These are phyloP conservation scores for Xanthorhoe designata DNA, from an alignment of 2,888 invertebrate species.

Conservation along the genomic window DNA sequence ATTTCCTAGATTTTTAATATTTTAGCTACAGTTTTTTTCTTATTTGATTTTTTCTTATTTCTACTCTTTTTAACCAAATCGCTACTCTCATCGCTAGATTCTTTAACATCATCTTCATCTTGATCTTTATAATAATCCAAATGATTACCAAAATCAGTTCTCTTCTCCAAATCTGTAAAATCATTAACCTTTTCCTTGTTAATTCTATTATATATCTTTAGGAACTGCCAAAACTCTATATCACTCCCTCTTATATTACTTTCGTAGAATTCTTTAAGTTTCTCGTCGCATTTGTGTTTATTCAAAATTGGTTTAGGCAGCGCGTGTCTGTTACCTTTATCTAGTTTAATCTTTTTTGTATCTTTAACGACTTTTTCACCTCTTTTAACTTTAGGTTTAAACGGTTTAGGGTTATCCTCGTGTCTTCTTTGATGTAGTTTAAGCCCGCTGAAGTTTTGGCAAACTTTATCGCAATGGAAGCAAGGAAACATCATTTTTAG, in stretches of 20 bases:
- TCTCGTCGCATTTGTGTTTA: conserved; percentile 70
- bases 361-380: neutral
- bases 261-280: conserved; percentile 68
- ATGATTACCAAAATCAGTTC: conserved; percentile 66
- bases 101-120: neutral
- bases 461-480: conserved; percentile 68
- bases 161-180: conserved; percentile 63
- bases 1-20: no score
- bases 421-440: conserved; percentile 68
- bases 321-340: conserved; percentile 30
- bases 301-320: conserved; percentile 58
- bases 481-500: conserved; percentile 69
- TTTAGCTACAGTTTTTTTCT: neutral
- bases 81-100: neutral
- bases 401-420: conserved; percentile 64
- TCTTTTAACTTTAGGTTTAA: conserved; percentile 46
- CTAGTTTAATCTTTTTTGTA: conserved; percentile 26
- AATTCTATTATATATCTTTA: conserved; percentile 76
- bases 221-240: conserved; percentile 76
- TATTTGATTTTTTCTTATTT: neutral
- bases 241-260: conserved; percentile 69
- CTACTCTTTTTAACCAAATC: neutral
- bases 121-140: conserved; percentile 30
- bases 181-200: conserved; percentile 64
- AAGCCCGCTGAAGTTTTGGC: conserved; percentile 63